These are phyloP conservation scores for Rhimphoctona megacephalus DNA, from an alignment of 2,888 invertebrate species.

Conservation along the genomic window DNA sequence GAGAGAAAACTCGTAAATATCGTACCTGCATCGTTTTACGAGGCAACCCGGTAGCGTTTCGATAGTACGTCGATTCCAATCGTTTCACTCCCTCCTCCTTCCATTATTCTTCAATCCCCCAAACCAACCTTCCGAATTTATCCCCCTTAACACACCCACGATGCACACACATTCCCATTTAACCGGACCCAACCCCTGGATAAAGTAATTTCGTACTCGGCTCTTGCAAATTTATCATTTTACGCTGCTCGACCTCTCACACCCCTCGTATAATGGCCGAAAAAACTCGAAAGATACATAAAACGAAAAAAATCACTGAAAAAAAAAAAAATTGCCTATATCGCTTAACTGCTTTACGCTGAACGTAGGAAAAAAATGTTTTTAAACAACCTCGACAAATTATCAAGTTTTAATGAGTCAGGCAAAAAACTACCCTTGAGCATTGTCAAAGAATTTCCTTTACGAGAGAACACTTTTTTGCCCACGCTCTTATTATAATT, in stretches of 20 bases:
- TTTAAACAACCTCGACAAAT: constrained; percentile 4
- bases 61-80: constrained; percentile 64
- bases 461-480: constrained; percentile 5
- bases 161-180: constrained; percentile 4
- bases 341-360: neutral
- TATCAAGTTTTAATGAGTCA: constrained; percentile 22
- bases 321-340: neutral
- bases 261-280: neutral
- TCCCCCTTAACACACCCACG: neutral
- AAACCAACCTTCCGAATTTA: neutral
- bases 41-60: constrained; percentile 52
- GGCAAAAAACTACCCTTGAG: neutral
- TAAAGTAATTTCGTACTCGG: constrained; percentile 56
- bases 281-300: neutral
- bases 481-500: neutral
- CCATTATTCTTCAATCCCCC: constrained; percentile 6
- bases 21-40: constrained; percentile 67
- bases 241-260: constrained; percentile 10
- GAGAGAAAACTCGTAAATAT: constrained; percentile 62
- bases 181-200: constrained; percentile 13
- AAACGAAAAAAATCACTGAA: neutral
- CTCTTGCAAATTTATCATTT: constrained; percentile 52
- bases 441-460: constrained; percentile 12
- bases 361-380: neutral
- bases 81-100: constrained; percentile 36